Base-by-base conservation (phyloP, 2,888 invertebrate species). In the Brenthis daphne region DNA sequence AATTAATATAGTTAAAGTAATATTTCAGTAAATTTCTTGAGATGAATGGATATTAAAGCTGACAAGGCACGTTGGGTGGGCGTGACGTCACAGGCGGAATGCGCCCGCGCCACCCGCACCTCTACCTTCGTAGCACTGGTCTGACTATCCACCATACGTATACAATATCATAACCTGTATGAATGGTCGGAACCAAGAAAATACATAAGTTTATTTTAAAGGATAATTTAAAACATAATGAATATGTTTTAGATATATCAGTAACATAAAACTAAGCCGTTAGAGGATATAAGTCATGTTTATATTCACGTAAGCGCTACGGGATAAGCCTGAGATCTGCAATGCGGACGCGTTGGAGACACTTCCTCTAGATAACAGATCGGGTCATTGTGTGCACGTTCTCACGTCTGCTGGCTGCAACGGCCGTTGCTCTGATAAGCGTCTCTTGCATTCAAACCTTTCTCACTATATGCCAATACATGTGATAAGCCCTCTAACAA, bases 71-170 rank as follows among this genome's bases (percentile, higher is more conserved):
- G 77, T 86, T 92, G 92, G 92, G 92, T 92, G 92, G 92, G 84
- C 92, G 87, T 92, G 92, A 92, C 92, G 92, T 92, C 92, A 92
- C 88, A 85, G 83, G 77, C 87, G 90, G 92, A 92, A 92, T 92
- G 92, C 86, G 90, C 86, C 86, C 83, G 86, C 86, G 84, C 84
- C 80, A 77, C 85, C 79, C 80, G 79, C 79, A 74, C 77, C 75
- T 77, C 70, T 69, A 74, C 73, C 74, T 73, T 88, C 91, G 89
- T 90, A 81, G 80, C 78, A 79, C 81, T 53, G 47, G 53, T 53
- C 58, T 60, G 61, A 16, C 51, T 50, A 64, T 77, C 73, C 77
- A 83, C 77, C 76, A 77, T 54, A 56, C 54, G 54, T 47, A 57
- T 29, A 29, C 29, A 29, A 29, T 29, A 29, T 29, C 5, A 29